Evolutionary conservation across 35 echinoderm and acorn worm species (phyloP).

Genomic region (Stichopus chloronotus): DNA sequence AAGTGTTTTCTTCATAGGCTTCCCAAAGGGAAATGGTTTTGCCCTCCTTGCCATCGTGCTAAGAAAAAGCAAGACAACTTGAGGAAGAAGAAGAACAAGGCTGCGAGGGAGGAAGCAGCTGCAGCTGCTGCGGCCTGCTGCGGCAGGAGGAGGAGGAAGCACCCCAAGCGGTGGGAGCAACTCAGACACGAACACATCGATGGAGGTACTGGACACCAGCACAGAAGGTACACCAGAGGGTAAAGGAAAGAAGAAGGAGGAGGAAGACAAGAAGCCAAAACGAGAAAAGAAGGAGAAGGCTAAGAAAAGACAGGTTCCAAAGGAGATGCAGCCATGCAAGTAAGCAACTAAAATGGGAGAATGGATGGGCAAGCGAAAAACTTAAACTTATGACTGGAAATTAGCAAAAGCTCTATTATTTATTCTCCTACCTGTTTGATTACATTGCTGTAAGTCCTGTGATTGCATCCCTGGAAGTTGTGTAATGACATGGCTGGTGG

Average conservation of each 20-base stretch:
- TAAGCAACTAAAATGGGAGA: conserved; percentile 21
- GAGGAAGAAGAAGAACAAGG: conserved; percentile 84
- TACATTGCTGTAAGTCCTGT: too few species aligned
- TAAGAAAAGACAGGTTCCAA: conserved; percentile 67
- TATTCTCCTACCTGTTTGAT: background rate
- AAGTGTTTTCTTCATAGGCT: conserved; percentile 44
- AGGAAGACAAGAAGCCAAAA: conserved; percentile 63
- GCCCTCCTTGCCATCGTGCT: conserved; percentile 77
- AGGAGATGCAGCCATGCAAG: conserved; percentile 90
- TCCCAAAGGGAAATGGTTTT: conserved; percentile 89
- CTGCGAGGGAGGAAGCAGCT: conserved; percentile 22
- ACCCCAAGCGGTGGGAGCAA: background rate
- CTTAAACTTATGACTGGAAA: background rate
- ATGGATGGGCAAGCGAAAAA: background rate
- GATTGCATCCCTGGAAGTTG: too few species aligned
- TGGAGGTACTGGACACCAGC: conserved; percentile 53
- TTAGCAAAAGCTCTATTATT: too few species aligned
- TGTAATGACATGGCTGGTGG: too few species aligned
- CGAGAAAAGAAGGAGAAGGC: conserved; percentile 61
- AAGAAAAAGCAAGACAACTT: conserved; percentile 84
- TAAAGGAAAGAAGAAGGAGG: conserved; percentile 67
- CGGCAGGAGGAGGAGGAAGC: background rate
- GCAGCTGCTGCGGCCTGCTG: conserved; percentile 18
- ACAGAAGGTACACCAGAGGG: conserved; percentile 54
- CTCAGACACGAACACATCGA: conserved; percentile 23